Conservation (phyloP, 2,113 vertebrate genomes). For the Oreocharis arfaki region DNA sequence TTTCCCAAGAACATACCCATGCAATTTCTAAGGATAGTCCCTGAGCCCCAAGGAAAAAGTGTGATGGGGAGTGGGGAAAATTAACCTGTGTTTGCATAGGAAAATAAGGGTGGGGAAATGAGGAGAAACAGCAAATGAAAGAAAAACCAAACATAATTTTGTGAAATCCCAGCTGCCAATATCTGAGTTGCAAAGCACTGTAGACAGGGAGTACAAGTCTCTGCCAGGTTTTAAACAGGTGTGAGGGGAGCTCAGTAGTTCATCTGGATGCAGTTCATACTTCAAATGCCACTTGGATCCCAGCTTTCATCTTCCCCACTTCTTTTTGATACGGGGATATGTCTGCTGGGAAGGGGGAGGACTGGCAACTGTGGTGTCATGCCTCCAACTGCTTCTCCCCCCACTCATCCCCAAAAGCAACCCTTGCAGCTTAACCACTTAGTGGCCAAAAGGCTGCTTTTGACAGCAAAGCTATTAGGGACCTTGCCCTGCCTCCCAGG, state of each 20-base stretch:
- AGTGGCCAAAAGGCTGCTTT: not conserved
- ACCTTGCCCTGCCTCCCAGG: not conserved
- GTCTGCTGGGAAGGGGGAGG: not conserved
- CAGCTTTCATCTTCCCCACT: conserved; percentile 39
- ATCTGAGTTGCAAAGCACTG: not conserved
- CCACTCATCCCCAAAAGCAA: not conserved
- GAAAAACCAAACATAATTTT: not conserved
- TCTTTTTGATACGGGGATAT: not conserved
- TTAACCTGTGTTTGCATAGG: not conserved
- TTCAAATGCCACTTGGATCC: conserved; percentile 46
- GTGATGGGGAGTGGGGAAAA: rapidly evolving
- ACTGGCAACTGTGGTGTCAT: not conserved
- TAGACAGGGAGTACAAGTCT: not conserved
- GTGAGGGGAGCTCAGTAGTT: not conserved
- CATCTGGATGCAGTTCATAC: conserved; percentile 14
- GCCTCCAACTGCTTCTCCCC: not conserved
- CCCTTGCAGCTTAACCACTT: not conserved
- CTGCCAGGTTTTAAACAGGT: conserved; percentile 28
- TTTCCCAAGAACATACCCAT: not conserved
- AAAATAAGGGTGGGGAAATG: not conserved
- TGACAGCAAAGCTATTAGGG: not conserved
- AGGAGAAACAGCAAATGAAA: not conserved
- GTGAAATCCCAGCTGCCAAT: not conserved
- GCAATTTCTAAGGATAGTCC: not conserved
- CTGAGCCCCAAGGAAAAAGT: not conserved